Evolutionary conservation across 2,797 vertebrate genomes (phyloP), one percentile per base, ranked within the genome.

Genomic region (Myotis daubentonii): DNA sequence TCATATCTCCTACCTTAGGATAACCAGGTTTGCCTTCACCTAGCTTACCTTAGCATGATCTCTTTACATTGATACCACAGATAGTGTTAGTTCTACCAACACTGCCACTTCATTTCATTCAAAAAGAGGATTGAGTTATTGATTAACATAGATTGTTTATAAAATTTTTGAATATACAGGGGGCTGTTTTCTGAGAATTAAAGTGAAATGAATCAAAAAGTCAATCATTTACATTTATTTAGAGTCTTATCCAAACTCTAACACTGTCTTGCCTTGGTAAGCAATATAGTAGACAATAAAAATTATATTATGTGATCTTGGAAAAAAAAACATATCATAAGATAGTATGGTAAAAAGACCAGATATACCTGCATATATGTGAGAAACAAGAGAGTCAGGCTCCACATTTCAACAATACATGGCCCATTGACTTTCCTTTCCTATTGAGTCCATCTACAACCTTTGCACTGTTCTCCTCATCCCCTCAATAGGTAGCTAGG

Each of bases 141-240:
- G 5, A 78, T 89, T 68, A 44, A 92, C 8, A 36, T 10, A 8
- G 9, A 4, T 83, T 36, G 79, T 55, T 81, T 85, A 41, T 1
- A 88, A 68, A 80, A 53, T 20, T 62, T 28, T 72, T n/a, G 25
- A 86, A 41, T 76, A 23, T 66, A 53, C 70, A 80, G 10, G 12
- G 92, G 16, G 1, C 8, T 76, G 15, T 94, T 90, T 41, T 65
- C 20, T 82, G 1, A 65, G 20, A 53, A 87, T 38, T 30, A 47
- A 71, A 90, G 74, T 87, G 4, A 62, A 81, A 72, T 79, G 8
- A 83, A 68, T 84, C n/a, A 74, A 91, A 74, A 51, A 1, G 38
- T 2, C 20, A 76, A 68, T 8, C 7, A 74, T 53, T 94, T 76
- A 38, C 17, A 51, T 74, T 49, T 86, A 51, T 12, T 57, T 66